A percentile compares a stretch with the other conserved stretches of the same genome.
Conservation (phyloP, 2,113 vertebrate species). For the Anser brachyrhynchus region DNA sequence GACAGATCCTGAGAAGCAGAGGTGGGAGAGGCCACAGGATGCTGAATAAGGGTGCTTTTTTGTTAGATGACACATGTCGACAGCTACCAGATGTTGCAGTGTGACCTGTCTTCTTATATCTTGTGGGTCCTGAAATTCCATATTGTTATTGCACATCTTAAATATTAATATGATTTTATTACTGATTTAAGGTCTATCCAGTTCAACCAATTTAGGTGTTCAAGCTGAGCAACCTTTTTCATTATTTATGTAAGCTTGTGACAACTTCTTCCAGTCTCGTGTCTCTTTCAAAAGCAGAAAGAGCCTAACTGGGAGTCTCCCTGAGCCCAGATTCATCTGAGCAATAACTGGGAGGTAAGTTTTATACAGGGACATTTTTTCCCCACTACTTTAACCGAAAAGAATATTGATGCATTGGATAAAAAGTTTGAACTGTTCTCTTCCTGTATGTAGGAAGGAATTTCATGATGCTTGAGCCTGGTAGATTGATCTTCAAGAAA, state of each 20-base stretch:
- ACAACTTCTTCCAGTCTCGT: neutral
- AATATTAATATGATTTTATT: neutral
- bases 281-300: neutral
- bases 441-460: neutral
- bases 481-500: neutral
- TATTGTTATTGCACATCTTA: neutral
- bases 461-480: neutral
- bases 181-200: neutral
- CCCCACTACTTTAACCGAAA: neutral
- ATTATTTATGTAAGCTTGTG: neutral
- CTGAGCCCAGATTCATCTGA: neutral
- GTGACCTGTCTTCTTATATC: neutral
- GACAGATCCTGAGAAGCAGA: neutral
- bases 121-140: neutral
- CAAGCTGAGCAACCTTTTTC: neutral
- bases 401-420: neutral
- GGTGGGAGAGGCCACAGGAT: neutral
- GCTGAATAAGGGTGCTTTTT: neutral
- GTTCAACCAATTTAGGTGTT: neutral
- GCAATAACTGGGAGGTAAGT: neutral
- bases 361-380: neutral
- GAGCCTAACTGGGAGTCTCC: neutral
- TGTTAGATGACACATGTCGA: neutral
- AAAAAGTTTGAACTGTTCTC: neutral
- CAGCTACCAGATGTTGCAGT: neutral